Conservation (phyloP, 2,888 invertebrate species). For the Dromius quadrimaculatus region DNA sequence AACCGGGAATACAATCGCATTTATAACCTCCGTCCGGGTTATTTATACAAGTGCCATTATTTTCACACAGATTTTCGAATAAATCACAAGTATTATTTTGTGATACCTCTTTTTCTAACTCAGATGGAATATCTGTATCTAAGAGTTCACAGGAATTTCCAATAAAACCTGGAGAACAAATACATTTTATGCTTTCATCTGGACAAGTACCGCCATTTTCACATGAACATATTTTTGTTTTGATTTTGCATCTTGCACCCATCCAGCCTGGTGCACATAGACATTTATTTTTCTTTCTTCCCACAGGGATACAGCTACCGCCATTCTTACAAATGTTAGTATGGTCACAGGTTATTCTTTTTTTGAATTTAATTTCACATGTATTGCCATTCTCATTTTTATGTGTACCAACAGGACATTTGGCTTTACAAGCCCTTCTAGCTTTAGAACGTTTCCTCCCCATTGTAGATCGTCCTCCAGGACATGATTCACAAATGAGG, state of each 20-base stretch:
- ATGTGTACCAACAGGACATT: slow-evolving; percentile 27
- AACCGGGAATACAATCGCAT: slow-evolving; percentile 69
- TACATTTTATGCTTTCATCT: slow-evolving; percentile 25
- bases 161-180: slow-evolving; percentile 58
- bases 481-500: slow-evolving; percentile 71
- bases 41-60: slow-evolving; percentile 65
- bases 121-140: slow-evolving; percentile 17
- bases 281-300: slow-evolving; percentile 24
- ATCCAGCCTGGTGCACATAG: slow-evolving; percentile 33
- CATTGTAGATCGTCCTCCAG: slow-evolving; percentile 68
- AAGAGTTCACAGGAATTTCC: slow-evolving; percentile 62
- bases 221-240: slow-evolving; percentile 17
- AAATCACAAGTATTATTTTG: slow-evolving; percentile 55
- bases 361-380: slow-evolving; percentile 15
- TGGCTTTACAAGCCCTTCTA: slow-evolving; percentile 39
- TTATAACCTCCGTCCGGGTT: slow-evolving; percentile 64
- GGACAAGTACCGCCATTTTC: slow-evolving; percentile 40
- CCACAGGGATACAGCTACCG: slow-evolving; percentile 29
- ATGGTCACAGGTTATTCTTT: slow-evolving; percentile 35
- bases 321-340: slow-evolving; percentile 45
- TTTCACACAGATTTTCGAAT: slow-evolving; percentile 62
- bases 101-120: slow-evolving; percentile 5
- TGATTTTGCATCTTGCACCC: slow-evolving; percentile 41
- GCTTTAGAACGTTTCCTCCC: slow-evolving; percentile 57
- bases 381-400: slow-evolving; percentile 24